Evolutionary conservation across 2,888 invertebrate genomes (phyloP), one percentile per base, ranked within the genome.

Genomic region (Neoascia interrupta): DNA sequence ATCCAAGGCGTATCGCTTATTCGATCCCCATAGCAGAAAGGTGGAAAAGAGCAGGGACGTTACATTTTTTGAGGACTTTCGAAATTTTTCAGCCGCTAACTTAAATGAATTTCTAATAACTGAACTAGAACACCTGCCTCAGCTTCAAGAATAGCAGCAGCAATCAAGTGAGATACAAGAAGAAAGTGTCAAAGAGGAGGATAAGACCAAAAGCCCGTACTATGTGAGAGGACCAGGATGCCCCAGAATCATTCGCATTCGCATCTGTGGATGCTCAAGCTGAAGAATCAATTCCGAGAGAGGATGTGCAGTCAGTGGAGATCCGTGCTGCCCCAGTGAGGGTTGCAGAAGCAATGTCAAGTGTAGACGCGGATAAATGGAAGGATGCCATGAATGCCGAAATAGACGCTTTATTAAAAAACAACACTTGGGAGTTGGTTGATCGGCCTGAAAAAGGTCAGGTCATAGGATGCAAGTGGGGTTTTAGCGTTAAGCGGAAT

Each of bases 351-450:
- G 31, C 31, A n/a, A 3, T 31, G 2, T 8, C 31, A 3, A 31
- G 31, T 31, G 31, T n/a, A n/a, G 10, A 31, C 4, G 26, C 5
- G 5, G 8, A 5, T 4, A 8, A 26, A 26, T 26, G 26, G 26
- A 4, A 26, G 8, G 8, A 26, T 4, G 26, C 26, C 4, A 4
- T 26, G 8, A 8, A 4, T 5, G 26, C 4, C 5, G 4, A 26
- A 8, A 5, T 5, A 5, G 26, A 8, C 26, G 16, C 49, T n/a
- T 21, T 49, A 16, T 8, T 2, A 2, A 16, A 49, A 15, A 45
- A 19, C 6, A 23, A 60, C 1, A 66, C 76, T 10, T 73, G 64
- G 75, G 43, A 45, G 31, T 36, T 63, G n/a, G 63, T 63, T 34
- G 53, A 76, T 26, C 8, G 4, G 8, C 26, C 26, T 31, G 3